Evolutionary conservation across 2,797 vertebrate genomes (phyloP), one percentile per base, ranked within the genome.

Genomic region (Astyanax mexicanus): DNA sequence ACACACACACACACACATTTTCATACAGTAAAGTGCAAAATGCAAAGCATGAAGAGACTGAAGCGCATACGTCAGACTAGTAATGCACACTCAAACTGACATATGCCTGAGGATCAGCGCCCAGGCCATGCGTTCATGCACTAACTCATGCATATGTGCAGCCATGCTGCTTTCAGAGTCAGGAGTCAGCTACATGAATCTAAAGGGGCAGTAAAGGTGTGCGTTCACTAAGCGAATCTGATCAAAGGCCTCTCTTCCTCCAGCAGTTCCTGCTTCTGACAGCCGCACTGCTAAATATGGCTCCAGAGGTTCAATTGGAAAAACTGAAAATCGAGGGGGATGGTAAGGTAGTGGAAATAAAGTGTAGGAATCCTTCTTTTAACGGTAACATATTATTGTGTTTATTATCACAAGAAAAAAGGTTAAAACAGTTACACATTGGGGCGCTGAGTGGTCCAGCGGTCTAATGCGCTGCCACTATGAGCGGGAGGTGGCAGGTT

Each of bases 181-280:
- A 57, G 52, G 3, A 61, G 17, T 49, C 40, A 57, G 52, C 32
- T 60, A 40, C 23, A 60, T 51, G 35, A 6, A 49, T 47, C 17
- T n/a, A 38, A 11, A 69, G 52, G 35, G 27, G 2, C 55, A 58
- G 55, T 15, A 32, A 11, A 32, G 54, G 27, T 21, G 44, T 23
- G 21, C 40, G 12, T 29, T 40, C 67, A 6, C 32, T 29, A 69
- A 12, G 11, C 57, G 62, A 42, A 54, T 37, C n/a, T 69, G 66
- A 62, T 69, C 55, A 76, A 76, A 69, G 66, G n/a, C 35, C 4
- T 61, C 37, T 38, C 27, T 10, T 68, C 52, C 29, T 68, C 17
- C 23, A 29, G 47, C 13, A 21, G 35, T 54, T 42, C 23, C n/a
- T 19, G 15, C 2, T 57, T 42, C 23, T 66, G 44, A 69, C 65